Evolutionary conservation across 2,797 vertebrate species (phyloP), one percentile per base, ranked within the genome.

Genomic region (Liparis tanakae): DNA sequence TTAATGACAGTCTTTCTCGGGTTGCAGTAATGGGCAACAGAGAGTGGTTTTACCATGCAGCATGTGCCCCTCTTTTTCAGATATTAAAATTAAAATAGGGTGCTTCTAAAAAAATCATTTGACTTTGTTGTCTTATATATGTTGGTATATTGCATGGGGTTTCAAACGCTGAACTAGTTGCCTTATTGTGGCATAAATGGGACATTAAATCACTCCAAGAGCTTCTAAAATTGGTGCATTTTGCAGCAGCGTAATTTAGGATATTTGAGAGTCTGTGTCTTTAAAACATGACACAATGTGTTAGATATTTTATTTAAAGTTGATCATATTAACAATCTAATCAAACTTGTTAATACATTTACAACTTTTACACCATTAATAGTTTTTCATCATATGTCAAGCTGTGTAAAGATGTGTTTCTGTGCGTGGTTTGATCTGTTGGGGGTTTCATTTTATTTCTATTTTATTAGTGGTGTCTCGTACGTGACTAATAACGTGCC

Each of bases 1-100:
- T 96, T 95, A 96, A 97, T 96, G 95, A 93, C 92, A 95, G 92
- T 89, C 94, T 94, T 93, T 91, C 92, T 94, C 93, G 83, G 91
- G 92, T 94, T 94, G 93, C 94, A 92, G 91, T 92, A 92, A 94
- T 89, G 90, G 89, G 86, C 88, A 90, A 76, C 81, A 91, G 86
- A 88, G 89, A 88, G 89, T 81, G 84, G 34, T 58, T 89, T 87
- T 74, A 78, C 68, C 85, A 84, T 88, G 80, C 90, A 88, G 77
- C 88, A 88, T 84, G 81, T 48, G 17, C 39, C 6, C 53, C 64
- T 39, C 51, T 46, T 64, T 13, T 44, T 75, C 46, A 13, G 1
- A 71, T 72, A 69, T 80, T 78, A 70, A 43, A 59, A 75, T 71
- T 17, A 7, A 50, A 76, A 70, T 66, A 18, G 20, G 15, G 10